Percentiles rank a stretch among this genome's conserved stretches.
phyloP scores from a whole-genome alignment of 1,140 invertebrate genomes.

The Lepidostoma basale region DNA sequence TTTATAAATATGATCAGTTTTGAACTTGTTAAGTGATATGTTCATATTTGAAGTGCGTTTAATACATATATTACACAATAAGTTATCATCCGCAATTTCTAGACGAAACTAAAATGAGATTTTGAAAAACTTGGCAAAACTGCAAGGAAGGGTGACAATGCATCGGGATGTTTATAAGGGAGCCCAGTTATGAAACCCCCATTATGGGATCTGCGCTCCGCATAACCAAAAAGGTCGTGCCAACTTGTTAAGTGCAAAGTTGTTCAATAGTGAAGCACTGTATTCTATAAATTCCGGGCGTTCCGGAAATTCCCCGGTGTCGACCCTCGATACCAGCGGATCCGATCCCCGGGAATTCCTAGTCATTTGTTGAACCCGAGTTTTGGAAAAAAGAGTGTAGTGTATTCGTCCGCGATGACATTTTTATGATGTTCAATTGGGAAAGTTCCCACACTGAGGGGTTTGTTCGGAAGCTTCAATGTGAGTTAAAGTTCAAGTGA shows the following conservation, averaged over 20 bases:
- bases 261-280: slow-evolving; percentile 1
- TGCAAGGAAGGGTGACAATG: neutral
- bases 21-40: too few species aligned
- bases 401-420: neutral
- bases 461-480: neutral
- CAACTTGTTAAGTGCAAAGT: slow-evolving; percentile 20
- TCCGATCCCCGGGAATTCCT: neutral
- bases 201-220: neutral
- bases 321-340: neutral
- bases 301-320: slow-evolving; percentile 17
- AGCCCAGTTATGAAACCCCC: slow-evolving; percentile 1
- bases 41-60: too few species aligned
- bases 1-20: too few species aligned
- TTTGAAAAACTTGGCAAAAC: neutral
- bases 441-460: neutral
- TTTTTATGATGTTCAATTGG: neutral
- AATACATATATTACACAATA: too few species aligned
- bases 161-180: slow-evolving; percentile 2
- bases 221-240: slow-evolving; percentile 11
- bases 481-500: neutral
- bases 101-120: too few species aligned
- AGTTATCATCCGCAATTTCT: too few species aligned
- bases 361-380: neutral
- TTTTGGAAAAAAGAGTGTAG: neutral
- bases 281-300: slow-evolving; percentile 11